Percentiles rank a stretch among this genome's conserved stretches.
phyloP scores from a whole-genome alignment of 2,888 invertebrate genomes.

The Eupithecia pulchellata region DNA sequence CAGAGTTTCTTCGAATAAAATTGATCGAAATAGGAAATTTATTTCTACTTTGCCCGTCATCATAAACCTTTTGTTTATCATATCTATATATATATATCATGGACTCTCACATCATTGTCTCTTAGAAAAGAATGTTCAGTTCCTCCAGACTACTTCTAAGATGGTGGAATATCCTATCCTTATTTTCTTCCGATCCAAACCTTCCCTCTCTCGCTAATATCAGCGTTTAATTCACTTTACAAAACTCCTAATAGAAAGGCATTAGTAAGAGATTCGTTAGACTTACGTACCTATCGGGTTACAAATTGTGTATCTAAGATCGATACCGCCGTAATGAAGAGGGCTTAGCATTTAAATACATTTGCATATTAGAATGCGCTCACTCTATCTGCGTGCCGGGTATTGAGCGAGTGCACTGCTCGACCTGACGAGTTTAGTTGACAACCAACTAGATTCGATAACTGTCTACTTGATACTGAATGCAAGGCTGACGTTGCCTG shows the following conservation, averaged over 20 bases:
- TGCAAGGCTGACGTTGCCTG: conserved; percentile 36
- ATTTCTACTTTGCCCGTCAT: neutral
- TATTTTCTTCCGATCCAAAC: neutral
- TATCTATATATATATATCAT: too few species aligned
- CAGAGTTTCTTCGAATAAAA: neutral
- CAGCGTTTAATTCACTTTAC: conserved; percentile 19
- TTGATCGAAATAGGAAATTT: neutral
- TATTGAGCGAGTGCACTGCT: conserved; percentile 47
- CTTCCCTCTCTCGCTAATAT: conserved; percentile 8
- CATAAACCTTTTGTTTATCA: neutral
- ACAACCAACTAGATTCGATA: conserved; percentile 46
- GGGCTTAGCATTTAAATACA: conserved; percentile 85
- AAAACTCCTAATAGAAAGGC: conserved; percentile 37
- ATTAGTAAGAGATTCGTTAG: conserved; percentile 73
- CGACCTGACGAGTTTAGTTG: conserved; percentile 47
- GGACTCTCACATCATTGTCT: neutral
- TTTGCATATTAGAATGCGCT: conserved; percentile 85
- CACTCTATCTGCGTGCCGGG: conserved; percentile 57
- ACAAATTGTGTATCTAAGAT: conserved; percentile 85
- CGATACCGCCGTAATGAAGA: conserved; percentile 84
- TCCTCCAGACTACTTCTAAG: neutral
- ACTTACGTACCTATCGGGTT: conserved; percentile 78
- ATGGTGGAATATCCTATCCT: neutral
- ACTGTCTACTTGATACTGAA: conserved; percentile 41
- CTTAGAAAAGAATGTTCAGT: neutral